These are phyloP conservation scores for Ploceus nigricollis DNA, from an alignment of 2,113 vertebrate species.

Conservation along the genomic window DNA sequence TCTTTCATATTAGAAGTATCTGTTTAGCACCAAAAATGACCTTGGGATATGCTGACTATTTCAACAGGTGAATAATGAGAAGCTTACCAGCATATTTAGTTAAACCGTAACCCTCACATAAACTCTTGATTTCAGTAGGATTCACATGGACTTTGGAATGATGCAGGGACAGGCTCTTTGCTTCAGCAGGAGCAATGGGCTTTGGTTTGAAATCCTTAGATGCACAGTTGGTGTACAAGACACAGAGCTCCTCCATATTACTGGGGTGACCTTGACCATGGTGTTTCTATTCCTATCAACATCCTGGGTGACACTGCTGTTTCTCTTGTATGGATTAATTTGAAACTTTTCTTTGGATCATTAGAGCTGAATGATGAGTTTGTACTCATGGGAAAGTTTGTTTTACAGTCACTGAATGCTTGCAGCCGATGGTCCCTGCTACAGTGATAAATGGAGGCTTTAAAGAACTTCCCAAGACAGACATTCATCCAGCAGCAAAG, in stretches of 20 bases:
- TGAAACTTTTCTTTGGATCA: neutral
- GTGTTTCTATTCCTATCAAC: neutral
- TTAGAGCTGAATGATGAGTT: constrained; percentile 21
- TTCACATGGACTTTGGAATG: neutral
- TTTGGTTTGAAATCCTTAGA: neutral
- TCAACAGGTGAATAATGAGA: neutral
- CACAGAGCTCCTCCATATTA: neutral
- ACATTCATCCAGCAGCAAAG: neutral
- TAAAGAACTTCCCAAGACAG: neutral
- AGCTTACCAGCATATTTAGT: neutral
- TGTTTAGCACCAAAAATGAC: neutral
- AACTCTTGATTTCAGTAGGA: neutral
- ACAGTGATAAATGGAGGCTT: neutral
- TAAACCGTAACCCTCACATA: neutral
- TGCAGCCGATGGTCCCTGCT: neutral
- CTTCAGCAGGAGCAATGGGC: neutral
- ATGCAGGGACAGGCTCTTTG: neutral
- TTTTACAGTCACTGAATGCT: neutral
- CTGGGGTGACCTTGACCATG: neutral
- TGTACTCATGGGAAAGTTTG: neutral
- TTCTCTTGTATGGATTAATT: neutral
- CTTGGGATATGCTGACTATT: neutral
- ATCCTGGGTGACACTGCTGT: neutral
- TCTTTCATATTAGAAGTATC: neutral
- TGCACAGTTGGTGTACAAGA: neutral